Percentiles rank a stretch among this genome's conserved stretches.
phyloP scores from a whole-genome alignment of 2,888 invertebrate species.

The Epinotia demarniana region DNA sequence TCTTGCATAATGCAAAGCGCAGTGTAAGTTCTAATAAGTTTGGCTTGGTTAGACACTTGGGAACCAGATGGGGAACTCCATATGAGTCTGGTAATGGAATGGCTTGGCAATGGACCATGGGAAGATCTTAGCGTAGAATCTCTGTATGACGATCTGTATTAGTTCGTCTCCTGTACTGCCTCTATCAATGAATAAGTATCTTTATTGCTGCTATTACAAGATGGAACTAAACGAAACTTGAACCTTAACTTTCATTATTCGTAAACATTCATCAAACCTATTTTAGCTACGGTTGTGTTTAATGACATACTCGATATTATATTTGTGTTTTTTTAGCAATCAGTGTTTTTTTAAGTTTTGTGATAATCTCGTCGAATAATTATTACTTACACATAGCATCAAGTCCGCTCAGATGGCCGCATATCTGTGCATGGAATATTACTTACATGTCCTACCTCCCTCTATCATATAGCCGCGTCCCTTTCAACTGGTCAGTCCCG shows the following conservation, averaged over 20 bases:
- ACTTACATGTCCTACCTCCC: neutral
- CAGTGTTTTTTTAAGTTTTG: too few species aligned
- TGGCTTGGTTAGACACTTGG: neutral
- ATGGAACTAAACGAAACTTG: too few species aligned
- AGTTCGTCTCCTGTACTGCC: too few species aligned
- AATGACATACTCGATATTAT: too few species aligned
- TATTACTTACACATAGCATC: neutral
- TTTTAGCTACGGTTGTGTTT: too few species aligned
- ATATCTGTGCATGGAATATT: too few species aligned
- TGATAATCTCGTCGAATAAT: too few species aligned
- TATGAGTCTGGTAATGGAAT: neutral
- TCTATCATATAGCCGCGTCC: neutral
- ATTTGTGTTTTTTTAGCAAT: too few species aligned
- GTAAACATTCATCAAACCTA: too few species aligned
- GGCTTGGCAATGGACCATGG: slow-evolving; percentile 15
- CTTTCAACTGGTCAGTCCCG: neutral
- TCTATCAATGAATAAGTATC: too few species aligned
- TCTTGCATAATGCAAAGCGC: slow-evolving; percentile 12
- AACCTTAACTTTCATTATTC: too few species aligned
- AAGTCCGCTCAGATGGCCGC: neutral
- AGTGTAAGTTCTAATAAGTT: slow-evolving; percentile 5
- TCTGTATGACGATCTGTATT: neutral
- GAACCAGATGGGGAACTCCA: slow-evolving; percentile 18
- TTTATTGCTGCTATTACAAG: too few species aligned
- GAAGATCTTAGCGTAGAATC: neutral